A percentile compares a stretch with the other conserved stretches of the same genome.
These are phyloP conservation scores for Dusona sp. DNA, from an alignment of 2,888 invertebrate species.

Conservation along the genomic window DNA sequence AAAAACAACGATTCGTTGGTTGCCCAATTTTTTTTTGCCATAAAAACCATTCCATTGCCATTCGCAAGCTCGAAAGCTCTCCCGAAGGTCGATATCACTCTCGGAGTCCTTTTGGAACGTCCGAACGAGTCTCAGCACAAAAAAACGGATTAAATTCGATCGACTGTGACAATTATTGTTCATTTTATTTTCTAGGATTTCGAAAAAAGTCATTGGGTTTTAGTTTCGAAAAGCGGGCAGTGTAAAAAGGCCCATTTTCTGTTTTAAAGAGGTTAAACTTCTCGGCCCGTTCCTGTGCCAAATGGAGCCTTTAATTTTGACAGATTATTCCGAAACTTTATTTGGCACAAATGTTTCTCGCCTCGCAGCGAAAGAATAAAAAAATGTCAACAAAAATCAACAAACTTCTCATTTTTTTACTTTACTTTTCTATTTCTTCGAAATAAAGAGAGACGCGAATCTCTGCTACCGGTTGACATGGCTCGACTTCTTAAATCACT, in stretches of 20 bases:
- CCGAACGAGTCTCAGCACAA: background rate
- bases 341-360: background rate
- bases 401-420: background rate
- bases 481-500: background rate
- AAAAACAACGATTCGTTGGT: conserved; percentile 6
- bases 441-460: conserved; percentile 15
- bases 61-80: background rate
- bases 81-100: background rate
- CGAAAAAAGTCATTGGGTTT: conserved; percentile 8
- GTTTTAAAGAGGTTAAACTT: background rate
- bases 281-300: conserved; percentile 1
- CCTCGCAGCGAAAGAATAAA: background rate
- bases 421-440: background rate
- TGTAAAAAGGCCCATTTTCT: background rate
- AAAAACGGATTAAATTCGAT: conserved; percentile 9
- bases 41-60: too few relatives aligned
- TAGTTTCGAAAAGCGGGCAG: conserved; percentile 8
- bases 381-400: background rate
- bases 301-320: background rate
- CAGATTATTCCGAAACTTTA: background rate
- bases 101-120: background rate
- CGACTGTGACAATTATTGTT: background rate
- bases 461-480: background rate
- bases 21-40: background rate
- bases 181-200: background rate